Percentiles rank a stretch among this genome's conserved stretches.
phyloP scores from a whole-genome alignment of 2,888 invertebrate species.

The Hirudinaria manillensis region DNA sequence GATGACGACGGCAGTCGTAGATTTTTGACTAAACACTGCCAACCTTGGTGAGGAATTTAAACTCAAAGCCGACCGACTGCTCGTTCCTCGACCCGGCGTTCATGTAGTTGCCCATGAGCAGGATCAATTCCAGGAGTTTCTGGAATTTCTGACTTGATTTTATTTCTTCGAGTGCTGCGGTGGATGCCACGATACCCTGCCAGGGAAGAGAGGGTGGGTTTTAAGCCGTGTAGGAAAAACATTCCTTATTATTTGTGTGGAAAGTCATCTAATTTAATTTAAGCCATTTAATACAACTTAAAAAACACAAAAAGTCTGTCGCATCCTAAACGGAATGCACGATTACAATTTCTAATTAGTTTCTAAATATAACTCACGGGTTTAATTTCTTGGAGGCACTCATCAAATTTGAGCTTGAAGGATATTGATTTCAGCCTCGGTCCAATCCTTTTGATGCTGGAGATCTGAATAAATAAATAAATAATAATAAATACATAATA shows the following conservation, averaged over 20 bases:
- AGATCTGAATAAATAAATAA: constrained; percentile 66
- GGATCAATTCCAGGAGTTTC: constrained; percentile 77
- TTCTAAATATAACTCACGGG: constrained; percentile 62
- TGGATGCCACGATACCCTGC: constrained; percentile 88
- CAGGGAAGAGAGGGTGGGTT: not conserved
- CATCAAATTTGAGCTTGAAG: constrained; percentile 79
- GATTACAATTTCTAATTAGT: too few relatives aligned
- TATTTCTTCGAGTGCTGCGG: constrained; percentile 90
- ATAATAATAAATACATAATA: not conserved
- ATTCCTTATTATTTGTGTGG: not conserved
- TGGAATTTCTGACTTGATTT: constrained; percentile 82
- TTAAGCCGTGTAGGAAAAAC: not conserved
- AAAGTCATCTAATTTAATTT: not conserved
- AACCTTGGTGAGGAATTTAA: constrained; percentile 87
- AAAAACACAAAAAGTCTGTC: too few relatives aligned
- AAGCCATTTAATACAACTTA: too few relatives aligned
- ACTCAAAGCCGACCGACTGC: constrained; percentile 88
- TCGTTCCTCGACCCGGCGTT: constrained; percentile 89
- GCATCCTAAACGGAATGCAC: too few relatives aligned
- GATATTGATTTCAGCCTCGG: constrained; percentile 80
- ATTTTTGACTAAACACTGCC: not conserved
- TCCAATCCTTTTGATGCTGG: constrained; percentile 78
- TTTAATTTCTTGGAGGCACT: constrained; percentile 78
- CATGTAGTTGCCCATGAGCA: constrained; percentile 91
- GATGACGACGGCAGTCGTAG: not conserved